Base-by-base conservation (phyloP, 92 coral and sea anemone genomes). In the Porites evermanni region DNA sequence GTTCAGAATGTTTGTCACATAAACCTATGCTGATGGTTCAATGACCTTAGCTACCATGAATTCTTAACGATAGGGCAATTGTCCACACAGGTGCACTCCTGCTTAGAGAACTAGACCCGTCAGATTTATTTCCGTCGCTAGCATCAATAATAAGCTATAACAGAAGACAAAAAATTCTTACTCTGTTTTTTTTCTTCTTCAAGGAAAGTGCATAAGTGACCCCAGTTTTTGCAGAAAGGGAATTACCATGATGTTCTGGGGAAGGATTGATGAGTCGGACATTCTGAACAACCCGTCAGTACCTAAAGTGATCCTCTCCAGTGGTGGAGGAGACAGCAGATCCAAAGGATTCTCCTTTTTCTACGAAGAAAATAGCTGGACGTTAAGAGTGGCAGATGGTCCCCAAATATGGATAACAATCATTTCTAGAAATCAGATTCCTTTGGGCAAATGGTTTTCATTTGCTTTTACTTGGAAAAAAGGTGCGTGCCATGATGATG, bases 241-340 rank as follows among this genome's bases (percentile, higher is more conserved):
- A 8, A 17, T 83, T 51, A 83, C 87, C 66, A 52, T 83, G 80
- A 83, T 83, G 12, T 83, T 83, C 67, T 83, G 87, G 87, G 87
- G 80, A 50, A 74, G 38, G 24, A 83, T 83, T 7, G 74, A 74
- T 12, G 2, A 4, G 66, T 3, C 72, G 19, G 80, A 50, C 3
- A 16, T 64, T 47, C 6, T 18, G 5, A 13, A 17, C 2, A 58
- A 82, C 50, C 79, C 78, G 7, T 11, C 67, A 12, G 12, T 63
- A 4, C 73, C 87, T 12, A 74, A 83, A 64, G 74, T 61, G 23
- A 74, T 83, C 52, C 47, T 74, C 13, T 74, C 87, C 58, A 83
- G 87, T 16, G 87, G 87, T 1, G 87, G 87, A 19, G 6, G 21
- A 44, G 87, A 83, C 32, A 64, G 18, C 9, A 73, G 80, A 64